These are phyloP conservation scores for Capricornis sumatraensis DNA, from an alignment of 2,113 vertebrate species.

Conservation along the genomic window DNA sequence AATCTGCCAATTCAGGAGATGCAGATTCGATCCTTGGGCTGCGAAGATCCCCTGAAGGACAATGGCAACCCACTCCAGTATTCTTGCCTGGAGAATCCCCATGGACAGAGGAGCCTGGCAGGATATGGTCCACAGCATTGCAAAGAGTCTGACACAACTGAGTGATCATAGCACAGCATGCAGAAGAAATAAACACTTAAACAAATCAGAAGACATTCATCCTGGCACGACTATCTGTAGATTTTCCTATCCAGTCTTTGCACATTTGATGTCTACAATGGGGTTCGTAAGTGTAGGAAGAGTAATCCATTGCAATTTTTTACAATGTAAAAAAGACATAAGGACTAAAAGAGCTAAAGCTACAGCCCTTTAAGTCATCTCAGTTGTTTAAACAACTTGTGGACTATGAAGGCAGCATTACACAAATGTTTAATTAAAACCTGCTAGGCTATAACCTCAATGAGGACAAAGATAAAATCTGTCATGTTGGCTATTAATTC, in stretches of 20 bases:
- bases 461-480: not conserved
- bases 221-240: not conserved
- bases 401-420: not conserved
- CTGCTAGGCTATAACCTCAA: not conserved
- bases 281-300: not conserved
- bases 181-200: not conserved
- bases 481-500: not conserved
- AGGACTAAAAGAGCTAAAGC: not conserved
- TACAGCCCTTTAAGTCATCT: not conserved
- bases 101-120: not conserved
- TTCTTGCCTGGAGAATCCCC: not conserved
- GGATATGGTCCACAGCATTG: not conserved
- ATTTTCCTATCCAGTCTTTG: not conserved
- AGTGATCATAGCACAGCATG: not conserved
- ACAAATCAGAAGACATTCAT: constrained; percentile 8
- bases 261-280: not conserved
- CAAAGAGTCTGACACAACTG: not conserved
- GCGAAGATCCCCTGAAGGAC: not conserved
- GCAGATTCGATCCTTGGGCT: not conserved
- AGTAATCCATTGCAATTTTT: not conserved
- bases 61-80: not conserved
- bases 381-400: not conserved
- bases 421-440: not conserved
- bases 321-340: not conserved
- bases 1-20: not conserved